phyloP scores from a whole-genome alignment of 2,888 invertebrate species.

The Ditula angustiorana region DNA sequence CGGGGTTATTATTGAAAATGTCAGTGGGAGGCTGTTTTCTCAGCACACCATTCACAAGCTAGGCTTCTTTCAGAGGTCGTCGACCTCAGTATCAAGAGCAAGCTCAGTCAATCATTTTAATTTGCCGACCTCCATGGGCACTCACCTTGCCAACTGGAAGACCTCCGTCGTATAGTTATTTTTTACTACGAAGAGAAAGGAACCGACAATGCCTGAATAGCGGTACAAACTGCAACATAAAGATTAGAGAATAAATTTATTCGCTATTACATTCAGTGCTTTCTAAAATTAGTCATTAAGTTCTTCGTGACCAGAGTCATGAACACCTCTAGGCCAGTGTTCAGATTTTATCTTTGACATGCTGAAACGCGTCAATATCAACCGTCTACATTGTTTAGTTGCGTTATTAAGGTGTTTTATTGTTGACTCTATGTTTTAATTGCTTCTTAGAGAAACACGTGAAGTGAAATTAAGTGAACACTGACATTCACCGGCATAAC shows the following conservation, averaged over 20 bases:
- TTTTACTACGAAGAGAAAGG: slow-evolving; percentile 49
- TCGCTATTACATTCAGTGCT: slow-evolving; percentile 28
- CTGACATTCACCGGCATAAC: not conserved
- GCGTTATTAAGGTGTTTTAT: not conserved
- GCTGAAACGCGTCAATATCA: not conserved
- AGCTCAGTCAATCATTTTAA: slow-evolving; percentile 52
- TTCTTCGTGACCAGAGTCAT: not conserved
- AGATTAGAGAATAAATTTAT: slow-evolving; percentile 48
- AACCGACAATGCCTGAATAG: slow-evolving; percentile 38
- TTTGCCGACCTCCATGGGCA: slow-evolving; percentile 51
- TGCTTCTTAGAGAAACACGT: not conserved
- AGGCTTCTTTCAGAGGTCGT: slow-evolving; percentile 47
- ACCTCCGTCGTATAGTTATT: slow-evolving; percentile 49
- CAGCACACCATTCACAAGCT: slow-evolving; percentile 15
- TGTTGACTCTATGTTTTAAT: not conserved
- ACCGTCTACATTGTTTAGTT: not conserved
- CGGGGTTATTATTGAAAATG: not conserved
- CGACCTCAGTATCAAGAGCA: slow-evolving; percentile 49
- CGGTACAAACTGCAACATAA: slow-evolving; percentile 40
- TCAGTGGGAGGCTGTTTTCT: slow-evolving; percentile 1
- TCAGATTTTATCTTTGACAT: slow-evolving; percentile 3
- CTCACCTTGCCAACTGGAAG: slow-evolving; percentile 61
- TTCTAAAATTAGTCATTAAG: slow-evolving; percentile 12
- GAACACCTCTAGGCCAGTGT: not conserved
- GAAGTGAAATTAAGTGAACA: not conserved